These are phyloP conservation scores for Oncorhynchus kisutch DNA, from an alignment of 2,113 vertebrate species.

Conservation along the genomic window DNA sequence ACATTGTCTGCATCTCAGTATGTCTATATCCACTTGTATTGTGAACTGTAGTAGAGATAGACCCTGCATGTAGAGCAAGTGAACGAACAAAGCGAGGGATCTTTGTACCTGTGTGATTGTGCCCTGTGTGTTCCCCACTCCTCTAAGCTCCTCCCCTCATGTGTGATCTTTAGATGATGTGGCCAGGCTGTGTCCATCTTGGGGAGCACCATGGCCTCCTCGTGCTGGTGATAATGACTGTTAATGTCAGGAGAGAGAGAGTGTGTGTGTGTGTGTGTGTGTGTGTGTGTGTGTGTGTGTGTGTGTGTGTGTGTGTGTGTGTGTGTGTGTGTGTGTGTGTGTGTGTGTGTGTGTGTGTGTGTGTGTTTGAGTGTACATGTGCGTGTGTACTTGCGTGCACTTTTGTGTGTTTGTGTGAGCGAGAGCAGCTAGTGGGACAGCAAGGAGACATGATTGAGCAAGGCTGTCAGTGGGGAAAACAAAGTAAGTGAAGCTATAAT, in stretches of 20 bases:
- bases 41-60: no score
- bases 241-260: conserved; percentile 23
- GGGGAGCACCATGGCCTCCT: conserved; percentile 31
- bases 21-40: no score
- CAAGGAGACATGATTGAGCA: not conserved
- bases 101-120: not conserved
- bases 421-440: not conserved
- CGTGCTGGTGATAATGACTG: conserved; percentile 40
- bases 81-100: not conserved
- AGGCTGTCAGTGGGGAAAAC: not conserved
- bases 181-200: conserved; percentile 14
- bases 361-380: no score
- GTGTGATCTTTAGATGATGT: conserved; percentile 29
- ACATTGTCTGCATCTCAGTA: no score
- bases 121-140: not conserved
- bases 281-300: no score
- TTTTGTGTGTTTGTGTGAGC: no score
- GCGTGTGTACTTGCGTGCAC: no score
- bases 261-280: no score
- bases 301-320: no score
- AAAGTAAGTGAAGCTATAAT: not conserved
- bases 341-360: no score
- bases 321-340: no score
- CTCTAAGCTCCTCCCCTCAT: not conserved
- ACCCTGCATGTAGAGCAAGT: not conserved